Conservation (phyloP, 2,113 vertebrate genomes). For the Gadus chalcogrammus region DNA sequence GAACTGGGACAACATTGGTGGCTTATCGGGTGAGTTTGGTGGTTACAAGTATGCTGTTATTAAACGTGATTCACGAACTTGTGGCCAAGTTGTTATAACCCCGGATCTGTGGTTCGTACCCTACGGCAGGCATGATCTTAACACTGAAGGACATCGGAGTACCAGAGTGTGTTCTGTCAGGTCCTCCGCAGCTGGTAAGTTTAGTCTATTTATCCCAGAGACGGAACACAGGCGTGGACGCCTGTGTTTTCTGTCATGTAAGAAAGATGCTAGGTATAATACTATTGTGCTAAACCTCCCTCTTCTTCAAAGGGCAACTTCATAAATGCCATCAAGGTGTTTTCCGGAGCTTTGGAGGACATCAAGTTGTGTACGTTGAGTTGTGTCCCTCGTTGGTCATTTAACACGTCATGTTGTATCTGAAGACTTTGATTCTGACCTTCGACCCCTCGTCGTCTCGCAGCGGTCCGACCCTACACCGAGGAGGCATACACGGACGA, state of each 20-base stretch:
- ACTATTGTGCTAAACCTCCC: background rate
- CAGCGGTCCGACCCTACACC: constrained; percentile 71
- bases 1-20: constrained; percentile 88
- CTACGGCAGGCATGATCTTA: constrained; percentile 83
- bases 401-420: background rate
- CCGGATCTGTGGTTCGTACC: background rate
- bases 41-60: constrained; percentile 8
- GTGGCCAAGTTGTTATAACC: background rate
- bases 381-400: background rate
- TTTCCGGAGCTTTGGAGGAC: constrained; percentile 68
- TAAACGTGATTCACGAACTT: background rate
- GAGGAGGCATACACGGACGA: constrained; percentile 57
- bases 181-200: constrained; percentile 89
- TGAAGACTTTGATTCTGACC: background rate
- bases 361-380: constrained; percentile 67
- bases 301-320: constrained; percentile 56
- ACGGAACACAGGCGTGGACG: background rate
- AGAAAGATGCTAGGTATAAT: background rate
- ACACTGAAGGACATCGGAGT: constrained; percentile 86
- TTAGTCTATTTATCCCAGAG: background rate
- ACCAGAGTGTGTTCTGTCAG: constrained; percentile 83
- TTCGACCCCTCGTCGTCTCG: background rate
- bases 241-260: background rate
- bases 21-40: constrained; percentile 78
- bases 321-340: constrained; percentile 66